Conservation (phyloP, 2,113 vertebrate genomes). For the Sakesphorus luctuosus region DNA sequence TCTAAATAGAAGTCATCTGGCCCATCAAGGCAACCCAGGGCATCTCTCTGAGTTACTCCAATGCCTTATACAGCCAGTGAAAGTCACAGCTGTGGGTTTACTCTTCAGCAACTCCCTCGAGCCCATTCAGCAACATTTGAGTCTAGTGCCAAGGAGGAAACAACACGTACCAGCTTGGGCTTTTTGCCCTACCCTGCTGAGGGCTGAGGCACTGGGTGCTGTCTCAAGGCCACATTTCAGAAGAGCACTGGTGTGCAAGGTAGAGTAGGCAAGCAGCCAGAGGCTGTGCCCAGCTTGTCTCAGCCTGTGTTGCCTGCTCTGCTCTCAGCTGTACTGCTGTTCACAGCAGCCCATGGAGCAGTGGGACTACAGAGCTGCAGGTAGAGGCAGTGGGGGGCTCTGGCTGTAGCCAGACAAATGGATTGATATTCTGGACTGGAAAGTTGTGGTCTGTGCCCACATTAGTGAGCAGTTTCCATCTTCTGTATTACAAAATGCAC, state of each 20-base stretch:
- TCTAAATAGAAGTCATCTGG: constrained; percentile 29
- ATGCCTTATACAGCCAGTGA: neutral
- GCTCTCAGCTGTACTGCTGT: neutral
- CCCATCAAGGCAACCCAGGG: neutral
- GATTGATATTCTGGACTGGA: neutral
- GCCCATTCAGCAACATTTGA: rapidly evolving
- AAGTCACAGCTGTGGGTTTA: neutral
- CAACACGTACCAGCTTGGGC: neutral
- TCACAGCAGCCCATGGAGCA: rapidly evolving
- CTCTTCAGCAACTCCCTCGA: neutral
- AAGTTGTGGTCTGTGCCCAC: neutral
- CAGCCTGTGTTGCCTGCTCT: neutral
- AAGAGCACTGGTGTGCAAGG: neutral
- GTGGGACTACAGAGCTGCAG: neutral
- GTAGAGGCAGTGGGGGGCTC: neutral
- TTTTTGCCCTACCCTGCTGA: neutral
- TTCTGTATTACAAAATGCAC: neutral
- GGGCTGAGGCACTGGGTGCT: neutral
- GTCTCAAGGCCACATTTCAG: neutral
- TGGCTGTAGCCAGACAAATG: neutral
- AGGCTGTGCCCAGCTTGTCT: rapidly evolving
- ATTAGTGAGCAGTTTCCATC: neutral
- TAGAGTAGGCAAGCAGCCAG: neutral
- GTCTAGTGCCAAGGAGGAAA: neutral
- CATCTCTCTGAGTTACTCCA: constrained; percentile 16